These are phyloP conservation scores for Gasterosteus aculeatus DNA, from an alignment of 2,113 vertebrate species.

Conservation along the genomic window DNA sequence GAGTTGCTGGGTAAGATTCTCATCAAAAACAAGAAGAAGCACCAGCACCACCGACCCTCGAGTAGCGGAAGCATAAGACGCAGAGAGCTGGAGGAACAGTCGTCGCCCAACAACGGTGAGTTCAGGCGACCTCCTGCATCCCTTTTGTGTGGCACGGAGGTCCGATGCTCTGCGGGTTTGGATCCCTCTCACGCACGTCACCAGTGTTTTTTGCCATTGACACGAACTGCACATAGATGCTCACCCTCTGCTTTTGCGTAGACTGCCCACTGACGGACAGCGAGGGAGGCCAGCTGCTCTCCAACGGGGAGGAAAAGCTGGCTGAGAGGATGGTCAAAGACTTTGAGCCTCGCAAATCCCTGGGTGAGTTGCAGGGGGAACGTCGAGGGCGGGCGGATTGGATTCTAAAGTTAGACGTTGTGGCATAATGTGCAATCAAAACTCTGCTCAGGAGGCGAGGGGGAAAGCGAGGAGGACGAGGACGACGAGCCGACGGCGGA, in stretches of 20 bases:
- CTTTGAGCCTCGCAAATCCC: slow-evolving; percentile 83
- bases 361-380: slow-evolving; percentile 73
- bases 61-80: slow-evolving; percentile 81
- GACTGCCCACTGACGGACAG: slow-evolving; percentile 80
- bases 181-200: neutral
- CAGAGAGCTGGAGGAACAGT: slow-evolving; percentile 77
- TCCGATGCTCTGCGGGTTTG: neutral
- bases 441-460: slow-evolving; percentile 81
- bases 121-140: neutral
- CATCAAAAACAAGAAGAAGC: slow-evolving; percentile 93
- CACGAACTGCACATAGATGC: neutral
- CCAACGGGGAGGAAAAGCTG: slow-evolving; percentile 86
- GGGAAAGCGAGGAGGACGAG: slow-evolving; percentile 90
- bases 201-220: neutral
- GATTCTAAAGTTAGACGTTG: neutral
- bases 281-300: slow-evolving; percentile 77
- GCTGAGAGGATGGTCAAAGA: slow-evolving; percentile 80
- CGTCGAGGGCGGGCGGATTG: too few relatives aligned
- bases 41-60: slow-evolving; percentile 72
- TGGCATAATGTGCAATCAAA: neutral
- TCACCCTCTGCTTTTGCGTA: slow-evolving; percentile 37
- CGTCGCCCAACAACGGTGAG: slow-evolving; percentile 78
- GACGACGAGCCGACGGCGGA: slow-evolving; percentile 85
- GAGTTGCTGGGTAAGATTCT: slow-evolving; percentile 90
- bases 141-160: neutral